Conservation (phyloP, 2,888 invertebrate genomes). For the Zele albiditarsus region DNA sequence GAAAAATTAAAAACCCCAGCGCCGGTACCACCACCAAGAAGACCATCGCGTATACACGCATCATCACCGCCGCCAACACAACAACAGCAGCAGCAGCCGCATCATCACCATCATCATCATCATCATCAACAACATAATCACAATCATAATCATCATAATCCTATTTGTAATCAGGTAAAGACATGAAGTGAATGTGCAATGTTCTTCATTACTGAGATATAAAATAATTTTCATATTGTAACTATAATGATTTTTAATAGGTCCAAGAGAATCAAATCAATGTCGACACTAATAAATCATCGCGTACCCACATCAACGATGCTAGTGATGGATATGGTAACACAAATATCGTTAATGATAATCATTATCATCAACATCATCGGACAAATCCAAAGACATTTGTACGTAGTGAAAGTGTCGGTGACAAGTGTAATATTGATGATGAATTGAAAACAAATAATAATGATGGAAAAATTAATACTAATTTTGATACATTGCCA, state of each 20-base stretch:
- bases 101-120: constrained; percentile 22
- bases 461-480: constrained; percentile 43
- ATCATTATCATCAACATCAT: constrained; percentile 36
- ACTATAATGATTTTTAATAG: not conserved
- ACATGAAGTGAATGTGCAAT: not conserved
- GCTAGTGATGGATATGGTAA: constrained; percentile 56
- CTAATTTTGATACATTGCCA: constrained; percentile 35
- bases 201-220: not conserved
- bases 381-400: constrained; percentile 52
- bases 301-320: constrained; percentile 62
- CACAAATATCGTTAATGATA: constrained; percentile 40
- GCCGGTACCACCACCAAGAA: constrained; percentile 66
- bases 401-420: constrained; percentile 65
- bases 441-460: constrained; percentile 16
- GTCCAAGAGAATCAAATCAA: not conserved
- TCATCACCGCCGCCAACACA: constrained; percentile 64
- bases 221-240: too few relatives aligned
- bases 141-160: not conserved
- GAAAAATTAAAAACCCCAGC: constrained; percentile 82
- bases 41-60: constrained; percentile 67
- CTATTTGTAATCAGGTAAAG: not conserved
- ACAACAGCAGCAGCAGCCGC: constrained; percentile 20
- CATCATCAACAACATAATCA: constrained; percentile 9
- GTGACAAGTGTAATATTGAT: constrained; percentile 60
- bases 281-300: not conserved